Base-by-base conservation (phyloP, 30 jellyfish, hydroid and myxozoan genomes). In the Nemopilema nomurai region DNA sequence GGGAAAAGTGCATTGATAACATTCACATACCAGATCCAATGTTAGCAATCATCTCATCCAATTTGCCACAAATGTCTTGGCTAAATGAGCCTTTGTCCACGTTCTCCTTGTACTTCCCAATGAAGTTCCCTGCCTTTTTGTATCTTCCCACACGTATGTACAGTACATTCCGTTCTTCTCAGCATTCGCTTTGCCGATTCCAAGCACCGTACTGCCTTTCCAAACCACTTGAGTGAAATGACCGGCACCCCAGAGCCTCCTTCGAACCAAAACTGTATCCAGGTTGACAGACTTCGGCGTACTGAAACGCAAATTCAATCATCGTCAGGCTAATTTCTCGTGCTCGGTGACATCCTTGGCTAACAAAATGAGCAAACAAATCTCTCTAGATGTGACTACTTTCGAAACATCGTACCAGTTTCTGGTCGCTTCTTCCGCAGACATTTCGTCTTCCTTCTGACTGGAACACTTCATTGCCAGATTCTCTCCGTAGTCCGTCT, bases 151-250 rank as follows among this genome's bases (percentile, higher is more conserved):
- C 97, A 28, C 62, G 41, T 72, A 90, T 29, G 92, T 49, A 67
- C 97, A 90, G 24, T 29, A 24, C 87, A 72, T 83, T 33, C 91
- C 95, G 63, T 79, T 76, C 76, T 83, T 22, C 53, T 83, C 84
- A 25, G 83, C 86, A 16, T 69, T 77, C 8, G 96, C 96, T 29
- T 28, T 67, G 62, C 96, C 96, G 7, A 89, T 62, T 16, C 96
- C 96, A 23, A 89, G 79, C 18, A 20, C 76, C 23, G 84, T 49
- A 23, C 85, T 71, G 33, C 76, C 81, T 22, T 89, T 89, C 96
- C 96, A 89, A 16, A 81, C 91, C 21, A 92, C 98, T 79, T 92
- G 98, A 23, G 98, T 92, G 81, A 92, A 92, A 65, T 87, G 97
- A 57, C 96, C 96, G 9, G 98, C 80, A 20, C 91, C 97, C 87